Conservation (phyloP, 2,888 invertebrate species). For the Torymus texanus region DNA sequence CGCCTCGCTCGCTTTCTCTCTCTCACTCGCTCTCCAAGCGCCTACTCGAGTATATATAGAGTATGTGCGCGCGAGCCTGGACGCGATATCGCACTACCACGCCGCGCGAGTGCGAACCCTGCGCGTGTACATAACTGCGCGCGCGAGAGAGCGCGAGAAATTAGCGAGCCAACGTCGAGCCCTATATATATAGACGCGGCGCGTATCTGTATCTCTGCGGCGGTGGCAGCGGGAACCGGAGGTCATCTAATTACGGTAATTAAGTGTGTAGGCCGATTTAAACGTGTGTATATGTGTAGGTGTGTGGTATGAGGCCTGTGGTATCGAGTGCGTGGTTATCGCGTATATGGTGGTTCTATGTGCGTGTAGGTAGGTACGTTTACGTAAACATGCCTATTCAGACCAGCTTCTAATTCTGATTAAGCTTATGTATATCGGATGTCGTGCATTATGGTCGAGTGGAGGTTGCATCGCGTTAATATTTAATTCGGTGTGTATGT, state of each 20-base stretch:
- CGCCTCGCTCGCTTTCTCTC: no score
- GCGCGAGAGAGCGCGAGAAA: no score
- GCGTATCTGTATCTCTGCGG: neutral
- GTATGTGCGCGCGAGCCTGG: conserved; percentile 1
- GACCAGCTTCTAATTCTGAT: conserved; percentile 12
- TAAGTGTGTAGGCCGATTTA: conserved; percentile 9
- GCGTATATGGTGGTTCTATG: no score
- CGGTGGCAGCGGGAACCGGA: conserved; percentile 24
- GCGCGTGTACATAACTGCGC: no score
- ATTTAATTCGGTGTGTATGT: conserved; percentile 15
- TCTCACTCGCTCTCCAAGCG: neutral
- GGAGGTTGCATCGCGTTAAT: neutral
- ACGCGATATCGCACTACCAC: conserved; percentile 35
- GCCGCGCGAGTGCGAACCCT: neutral
- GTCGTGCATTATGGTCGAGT: neutral
- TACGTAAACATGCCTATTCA: neutral
- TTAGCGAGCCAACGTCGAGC: no score
- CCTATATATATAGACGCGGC: neutral
- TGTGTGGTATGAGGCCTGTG: no score
- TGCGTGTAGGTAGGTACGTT: no score
- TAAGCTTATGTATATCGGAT: conserved; percentile 7
- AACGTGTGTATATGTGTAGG: conserved; percentile 1
- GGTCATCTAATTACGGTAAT: conserved; percentile 31
- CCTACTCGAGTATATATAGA: neutral
- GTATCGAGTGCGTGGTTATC: no score